phyloP scores from a whole-genome alignment of 2,113 vertebrate species.

The Pitta sordida region DNA sequence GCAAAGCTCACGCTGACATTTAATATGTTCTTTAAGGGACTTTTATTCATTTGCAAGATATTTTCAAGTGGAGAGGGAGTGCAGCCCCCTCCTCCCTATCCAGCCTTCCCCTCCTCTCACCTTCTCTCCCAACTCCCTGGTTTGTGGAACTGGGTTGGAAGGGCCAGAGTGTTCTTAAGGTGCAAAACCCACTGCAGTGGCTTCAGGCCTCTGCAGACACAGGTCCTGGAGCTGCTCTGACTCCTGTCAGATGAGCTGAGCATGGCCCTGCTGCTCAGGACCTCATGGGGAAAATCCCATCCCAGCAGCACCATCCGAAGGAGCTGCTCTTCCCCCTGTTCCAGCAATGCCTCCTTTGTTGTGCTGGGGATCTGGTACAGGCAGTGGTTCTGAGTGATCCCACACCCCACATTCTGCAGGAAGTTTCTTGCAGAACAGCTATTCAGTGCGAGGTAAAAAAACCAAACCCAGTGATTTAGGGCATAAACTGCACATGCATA shows the following conservation, averaged over 20 bases:
- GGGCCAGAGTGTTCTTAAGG: accelerated
- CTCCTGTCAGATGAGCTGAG: background rate
- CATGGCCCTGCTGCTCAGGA: background rate
- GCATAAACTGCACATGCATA: background rate
- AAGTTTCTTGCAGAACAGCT: background rate
- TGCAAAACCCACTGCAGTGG: accelerated
- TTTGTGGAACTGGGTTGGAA: background rate
- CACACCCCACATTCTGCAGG: background rate
- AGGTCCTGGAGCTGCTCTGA: background rate
- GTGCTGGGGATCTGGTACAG: background rate
- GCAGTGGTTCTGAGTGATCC: background rate
- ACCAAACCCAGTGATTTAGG: background rate
- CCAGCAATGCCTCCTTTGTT: background rate
- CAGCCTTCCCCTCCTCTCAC: too few relatives aligned
- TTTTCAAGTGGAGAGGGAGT: background rate
- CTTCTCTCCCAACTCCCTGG: accelerated
- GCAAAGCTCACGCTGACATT: accelerated
- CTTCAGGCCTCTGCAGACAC: background rate
- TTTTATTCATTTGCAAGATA: accelerated
- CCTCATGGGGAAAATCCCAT: background rate
- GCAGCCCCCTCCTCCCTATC: background rate
- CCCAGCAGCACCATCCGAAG: background rate
- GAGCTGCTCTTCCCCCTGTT: background rate
- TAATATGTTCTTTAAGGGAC: accelerated
- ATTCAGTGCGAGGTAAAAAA: background rate